These are phyloP conservation scores for Fragum whitleyi DNA, from an alignment of 2,888 invertebrate genomes.

Conservation along the genomic window DNA sequence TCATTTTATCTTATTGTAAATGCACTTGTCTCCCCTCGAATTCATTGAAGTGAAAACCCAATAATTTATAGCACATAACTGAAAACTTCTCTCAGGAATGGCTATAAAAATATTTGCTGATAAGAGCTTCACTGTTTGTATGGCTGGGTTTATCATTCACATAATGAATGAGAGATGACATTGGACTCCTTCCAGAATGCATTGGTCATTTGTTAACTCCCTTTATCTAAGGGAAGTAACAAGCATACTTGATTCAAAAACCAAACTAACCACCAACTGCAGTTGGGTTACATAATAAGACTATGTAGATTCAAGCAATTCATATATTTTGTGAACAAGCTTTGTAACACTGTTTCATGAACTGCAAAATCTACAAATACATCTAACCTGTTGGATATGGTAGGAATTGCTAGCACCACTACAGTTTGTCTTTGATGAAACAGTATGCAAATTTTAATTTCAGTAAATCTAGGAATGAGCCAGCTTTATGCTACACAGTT, in stretches of 20 bases:
- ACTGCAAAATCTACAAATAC: background rate
- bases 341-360: background rate
- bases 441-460: background rate
- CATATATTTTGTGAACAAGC: background rate
- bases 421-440: background rate
- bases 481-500: background rate
- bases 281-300: background rate
- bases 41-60: background rate
- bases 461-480: background rate
- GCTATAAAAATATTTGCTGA: background rate
- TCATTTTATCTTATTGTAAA: conserved; percentile 2
- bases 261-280: conserved; percentile 2
- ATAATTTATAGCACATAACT: background rate
- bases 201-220: background rate
- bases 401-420: too few species aligned
- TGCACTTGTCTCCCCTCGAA: background rate
- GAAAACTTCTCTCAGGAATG: background rate
- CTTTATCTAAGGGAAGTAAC: conserved; percentile 27
- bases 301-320: background rate
- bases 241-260: conserved; percentile 8
- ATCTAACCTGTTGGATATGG: background rate
- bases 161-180: background rate
- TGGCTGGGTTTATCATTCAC: background rate
- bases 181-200: background rate
- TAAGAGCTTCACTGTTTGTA: too few species aligned